Percentiles rank a stretch among this genome's conserved stretches.
Conservation (phyloP, 2,888 invertebrate species). For the Amphipoea lucens region DNA sequence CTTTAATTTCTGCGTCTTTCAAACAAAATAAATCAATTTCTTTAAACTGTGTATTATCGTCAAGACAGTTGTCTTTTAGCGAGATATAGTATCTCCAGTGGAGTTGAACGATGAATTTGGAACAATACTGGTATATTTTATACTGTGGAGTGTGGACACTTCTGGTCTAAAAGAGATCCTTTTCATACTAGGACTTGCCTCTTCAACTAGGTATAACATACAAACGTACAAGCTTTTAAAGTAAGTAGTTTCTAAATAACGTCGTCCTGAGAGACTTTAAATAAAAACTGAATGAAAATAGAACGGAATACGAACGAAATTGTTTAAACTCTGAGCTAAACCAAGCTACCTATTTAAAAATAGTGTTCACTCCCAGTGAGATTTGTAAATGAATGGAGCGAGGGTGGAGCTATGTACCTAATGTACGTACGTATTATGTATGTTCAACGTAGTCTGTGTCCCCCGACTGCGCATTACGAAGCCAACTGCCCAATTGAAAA, state of each 20-base stretch:
- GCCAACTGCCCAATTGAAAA: slow-evolving; percentile 31
- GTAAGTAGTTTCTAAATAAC: slow-evolving; percentile 49
- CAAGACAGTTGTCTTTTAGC: neutral
- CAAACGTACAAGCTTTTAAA: slow-evolving; percentile 38
- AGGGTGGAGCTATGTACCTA: slow-evolving; percentile 2
- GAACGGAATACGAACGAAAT: slow-evolving; percentile 36
- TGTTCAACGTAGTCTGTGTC: slow-evolving; percentile 22
- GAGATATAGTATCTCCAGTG: neutral
- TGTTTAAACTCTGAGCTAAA: slow-evolving; percentile 41
- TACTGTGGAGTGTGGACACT: neutral
- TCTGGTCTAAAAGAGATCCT: slow-evolving; percentile 11
- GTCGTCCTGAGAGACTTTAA: slow-evolving; percentile 29
- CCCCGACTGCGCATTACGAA: slow-evolving; percentile 37
- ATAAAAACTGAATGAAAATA: slow-evolving; percentile 46
- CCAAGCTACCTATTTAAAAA: slow-evolving; percentile 50
- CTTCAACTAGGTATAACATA: slow-evolving; percentile 3
- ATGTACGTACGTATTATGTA: slow-evolving; percentile 30
- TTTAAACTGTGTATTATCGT: neutral
- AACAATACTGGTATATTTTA: neutral
- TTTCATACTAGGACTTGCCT: neutral
- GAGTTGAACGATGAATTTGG: neutral
- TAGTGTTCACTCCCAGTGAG: slow-evolving; percentile 40
- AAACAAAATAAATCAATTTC: neutral
- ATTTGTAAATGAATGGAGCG: slow-evolving; percentile 51
- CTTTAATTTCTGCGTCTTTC: neutral